phyloP scores from a whole-genome alignment of 2,113 vertebrate genomes.

The Azemiops feae region DNA sequence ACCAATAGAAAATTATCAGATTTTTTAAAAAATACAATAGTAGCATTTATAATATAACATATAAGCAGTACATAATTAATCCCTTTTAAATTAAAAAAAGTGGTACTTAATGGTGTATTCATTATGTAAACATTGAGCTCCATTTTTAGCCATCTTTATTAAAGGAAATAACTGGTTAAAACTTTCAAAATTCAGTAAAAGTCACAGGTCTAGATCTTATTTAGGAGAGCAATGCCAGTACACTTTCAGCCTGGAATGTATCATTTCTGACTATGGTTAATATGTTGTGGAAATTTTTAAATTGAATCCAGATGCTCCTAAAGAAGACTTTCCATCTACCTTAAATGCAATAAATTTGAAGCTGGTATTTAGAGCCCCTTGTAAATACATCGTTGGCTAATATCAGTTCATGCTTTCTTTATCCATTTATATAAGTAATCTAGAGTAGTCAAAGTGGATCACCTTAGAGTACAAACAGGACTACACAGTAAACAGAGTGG shows the following conservation, averaged over 20 bases:
- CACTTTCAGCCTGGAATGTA: not conserved
- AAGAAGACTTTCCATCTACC: not conserved
- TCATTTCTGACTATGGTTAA: constrained; percentile 5
- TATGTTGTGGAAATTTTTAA: not conserved
- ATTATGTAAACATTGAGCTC: constrained; percentile 50
- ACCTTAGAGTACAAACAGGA: not conserved
- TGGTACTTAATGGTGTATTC: constrained; percentile 39
- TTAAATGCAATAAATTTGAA: constrained; percentile 12
- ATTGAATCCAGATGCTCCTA: not conserved
- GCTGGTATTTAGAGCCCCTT: not conserved
- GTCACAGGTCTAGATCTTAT: constrained; percentile 36
- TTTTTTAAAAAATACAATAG: constrained; percentile 55
- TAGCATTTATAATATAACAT: constrained; percentile 63
- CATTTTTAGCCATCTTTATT: constrained; percentile 45
- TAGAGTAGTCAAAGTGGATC: not conserved
- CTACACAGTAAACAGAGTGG: not conserved
- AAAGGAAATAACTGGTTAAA: constrained; percentile 49
- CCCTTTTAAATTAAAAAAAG: constrained; percentile 13
- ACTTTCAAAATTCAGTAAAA: constrained; percentile 34
- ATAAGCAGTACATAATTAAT: constrained; percentile 60
- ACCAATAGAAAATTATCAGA: constrained; percentile 59
- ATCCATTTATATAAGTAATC: not conserved
- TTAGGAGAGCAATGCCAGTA: not conserved
- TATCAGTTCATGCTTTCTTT: not conserved
- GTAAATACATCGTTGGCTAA: not conserved